Base-by-base conservation (phyloP, 2,888 invertebrate genomes). In the Syritta pipiens region DNA sequence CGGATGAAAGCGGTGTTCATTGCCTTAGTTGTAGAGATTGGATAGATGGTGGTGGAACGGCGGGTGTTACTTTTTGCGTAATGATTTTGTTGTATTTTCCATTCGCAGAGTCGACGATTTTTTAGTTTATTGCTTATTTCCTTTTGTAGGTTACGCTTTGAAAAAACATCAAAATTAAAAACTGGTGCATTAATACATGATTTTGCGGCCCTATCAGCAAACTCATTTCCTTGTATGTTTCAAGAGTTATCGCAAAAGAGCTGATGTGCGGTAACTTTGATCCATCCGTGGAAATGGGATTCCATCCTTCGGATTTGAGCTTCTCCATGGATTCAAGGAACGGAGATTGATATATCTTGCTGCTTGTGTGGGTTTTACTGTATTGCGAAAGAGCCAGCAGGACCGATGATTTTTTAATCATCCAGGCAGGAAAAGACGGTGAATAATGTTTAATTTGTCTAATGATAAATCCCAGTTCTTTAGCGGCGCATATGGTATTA, bases 181-280 rank as follows among this genome's bases (percentile, higher is more conserved):
- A 24, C 14, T 26, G 0, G 1, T 3, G 46, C 12, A 46, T 26
- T 46, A 5, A 26, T 46, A 14, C 46, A 46, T 1, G 12, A 46
- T 46, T 14, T 46, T 26, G 46, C 26, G 46, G 26, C 24, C 14
- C 24, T 46, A 46, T 46, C 46, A 46, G 26, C 26, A 26, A 46
- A 6, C 3, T 26, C 6, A 6, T 46, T 46, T 1, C 46, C 14
- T 26, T 10, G 46, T 46, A 28, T 10, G 32, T 22, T 42, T 42
- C 37, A 14, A 6, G 17, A 6, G 37, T 37, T 3, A 37, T 17
- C 5, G 37, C 17, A 17, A 37, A 37, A 6, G 37, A 37, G 5
- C 5, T 20, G 42, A 3, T 1, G n/a, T 42, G 42, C 17, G 4
- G n/a, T 7, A n/a, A 22, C 10, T 42, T 42, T 5, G 42, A 42